Evolutionary conservation across 2,888 invertebrate species (phyloP), one percentile per base, ranked within the genome.

Genomic region (Nymphalis c-album): DNA sequence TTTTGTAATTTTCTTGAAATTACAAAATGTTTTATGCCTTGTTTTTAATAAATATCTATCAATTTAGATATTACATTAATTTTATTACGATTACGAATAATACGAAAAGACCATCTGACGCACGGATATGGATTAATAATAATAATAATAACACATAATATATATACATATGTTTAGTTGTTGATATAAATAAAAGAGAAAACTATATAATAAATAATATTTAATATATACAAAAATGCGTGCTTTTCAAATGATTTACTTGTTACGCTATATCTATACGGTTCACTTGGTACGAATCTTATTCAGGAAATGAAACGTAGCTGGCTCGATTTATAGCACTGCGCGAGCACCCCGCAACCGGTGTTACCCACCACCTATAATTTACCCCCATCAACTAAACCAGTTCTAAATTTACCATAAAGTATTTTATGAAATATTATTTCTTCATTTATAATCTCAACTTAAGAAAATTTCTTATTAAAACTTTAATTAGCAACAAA

Each of bases 251-350:
- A 61, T 48, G 26, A 57, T 46, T 55, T 57, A 51, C 69, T 64
- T 70, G 66, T 66, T 51, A 64, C 66, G 64, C 62, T 63, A 63
- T 75, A 73, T 71, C 74, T 71, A 58, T 64, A 70, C 68, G 74
- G 73, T 68, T 73, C 72, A 80, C 80, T 82, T 83, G 80, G 82
- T 85, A 85, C 85, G 83, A 86, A 87, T 86, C 86, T 85, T 82
- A 85, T 84, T 78, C 84, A 87, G 91, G 91, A 91, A 91, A 91
- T 91, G 91, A 89, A 90, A 90, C 86, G 86, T 85, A 83, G 79
- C 77, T 76, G 68, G 81, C 64, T 75, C 85, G 87, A 91, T 91
- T 91, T 89, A 90, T 87, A 78, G 83, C 78, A 77, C 76, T 76
- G 81, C 85, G 82, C 84, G 81, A 84, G 84, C 82, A 76, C 73